Evolutionary conservation across 2,797 vertebrate genomes (phyloP), one percentile per base, ranked within the genome.

Genomic region (Myotis vivesi): DNA sequence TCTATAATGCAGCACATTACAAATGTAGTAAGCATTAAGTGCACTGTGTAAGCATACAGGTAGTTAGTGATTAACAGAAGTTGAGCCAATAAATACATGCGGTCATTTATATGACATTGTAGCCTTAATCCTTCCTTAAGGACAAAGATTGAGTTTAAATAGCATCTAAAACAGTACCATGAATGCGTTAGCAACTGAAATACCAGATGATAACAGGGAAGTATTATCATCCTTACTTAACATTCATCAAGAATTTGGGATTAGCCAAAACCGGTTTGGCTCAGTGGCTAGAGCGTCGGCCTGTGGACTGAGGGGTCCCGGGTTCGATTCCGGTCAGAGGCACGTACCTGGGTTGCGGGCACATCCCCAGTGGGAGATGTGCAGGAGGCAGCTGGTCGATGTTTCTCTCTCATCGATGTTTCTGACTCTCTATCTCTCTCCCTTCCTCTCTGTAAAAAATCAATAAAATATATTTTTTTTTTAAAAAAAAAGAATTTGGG

Each of bases 401-500:
- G n/a, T n/a, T n/a, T n/a, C n/a, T n/a, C n/a, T n/a, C n/a, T n/a
- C n/a, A n/a, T n/a, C n/a, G n/a, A n/a, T n/a, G n/a, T n/a, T n/a
- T n/a, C n/a, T n/a, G n/a, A n/a, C n/a, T n/a, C n/a, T n/a, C n/a
- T n/a, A n/a, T n/a, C n/a, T n/a, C n/a, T n/a, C n/a, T n/a, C n/a
- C n/a, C n/a, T n/a, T n/a, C n/a, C n/a, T n/a, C n/a, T n/a, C n/a
- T n/a, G n/a, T n/a, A n/a, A n/a, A n/a, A n/a, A n/a, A n/a, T n/a
- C n/a, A n/a, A n/a, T n/a, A n/a, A n/a, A n/a, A n/a, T n/a, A n/a
- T n/a, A n/a, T n/a, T n/a, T n/a, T n/a, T n/a, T n/a, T n/a, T n/a
- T n/a, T n/a, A n/a, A n/a, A n/a, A n/a, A n/a, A n/a, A n/a, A 86
- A 89, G 23, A 92, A 89, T 87, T 53, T 85, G 49, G 25, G 23